Evolutionary conservation across 2,888 invertebrate species (phyloP).

Genomic region (Frankliniella fusca): DNA sequence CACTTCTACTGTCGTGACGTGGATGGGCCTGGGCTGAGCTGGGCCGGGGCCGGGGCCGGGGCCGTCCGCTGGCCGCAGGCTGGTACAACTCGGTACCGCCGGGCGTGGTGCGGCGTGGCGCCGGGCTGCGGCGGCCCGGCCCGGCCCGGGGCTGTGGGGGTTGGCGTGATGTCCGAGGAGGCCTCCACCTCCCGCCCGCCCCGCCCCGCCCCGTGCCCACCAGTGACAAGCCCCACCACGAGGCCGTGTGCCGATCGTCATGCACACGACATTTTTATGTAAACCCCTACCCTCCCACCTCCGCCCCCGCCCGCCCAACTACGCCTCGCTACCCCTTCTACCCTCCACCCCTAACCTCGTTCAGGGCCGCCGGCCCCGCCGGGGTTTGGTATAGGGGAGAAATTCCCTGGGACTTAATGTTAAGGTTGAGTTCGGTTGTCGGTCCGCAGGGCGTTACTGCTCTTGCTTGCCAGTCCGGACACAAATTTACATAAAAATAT

Average conservation of each 20-base stretch:
- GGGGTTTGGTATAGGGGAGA: no score
- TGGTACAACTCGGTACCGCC: slow-evolving; percentile 3
- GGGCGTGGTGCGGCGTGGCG: background rate
- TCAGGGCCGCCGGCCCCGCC: no score
- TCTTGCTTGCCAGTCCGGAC: no score
- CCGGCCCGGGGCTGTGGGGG: background rate
- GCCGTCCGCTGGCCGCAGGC: slow-evolving; percentile 4
- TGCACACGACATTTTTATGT: background rate
- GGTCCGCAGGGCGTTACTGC: background rate
- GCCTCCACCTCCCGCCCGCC: background rate
- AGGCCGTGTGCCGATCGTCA: background rate
- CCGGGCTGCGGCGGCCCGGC: background rate
- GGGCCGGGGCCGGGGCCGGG: background rate
- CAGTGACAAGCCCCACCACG: background rate
- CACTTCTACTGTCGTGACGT: background rate
- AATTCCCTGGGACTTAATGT: no score
- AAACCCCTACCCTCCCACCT: background rate
- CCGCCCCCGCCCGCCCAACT: background rate
- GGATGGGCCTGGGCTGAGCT: background rate
- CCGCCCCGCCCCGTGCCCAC: background rate
- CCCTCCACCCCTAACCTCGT: background rate
- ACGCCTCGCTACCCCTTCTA: background rate
- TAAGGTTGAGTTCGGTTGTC: no score
- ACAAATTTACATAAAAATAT: no score
- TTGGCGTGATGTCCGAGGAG: slow-evolving; percentile 7